Evolutionary conservation across 2,797 vertebrate genomes (phyloP), one percentile per base, ranked within the genome.

Genomic region (Mus caroli): DNA sequence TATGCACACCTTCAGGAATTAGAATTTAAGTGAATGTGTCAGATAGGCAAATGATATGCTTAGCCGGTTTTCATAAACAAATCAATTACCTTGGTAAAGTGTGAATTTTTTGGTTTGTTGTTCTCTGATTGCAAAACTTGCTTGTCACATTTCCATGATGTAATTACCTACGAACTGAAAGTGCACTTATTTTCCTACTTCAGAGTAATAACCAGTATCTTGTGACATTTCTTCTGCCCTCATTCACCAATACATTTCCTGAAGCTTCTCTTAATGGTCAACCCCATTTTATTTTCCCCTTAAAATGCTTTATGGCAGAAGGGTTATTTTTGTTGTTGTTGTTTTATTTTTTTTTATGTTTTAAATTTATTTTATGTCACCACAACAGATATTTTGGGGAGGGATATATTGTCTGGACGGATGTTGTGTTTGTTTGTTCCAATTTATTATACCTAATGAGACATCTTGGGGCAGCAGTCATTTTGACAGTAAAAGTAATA

Each of bases 401-500:
- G 46, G 34, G 77, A 75, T 34, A 24, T 28, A 24, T 40, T 71
- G 26, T 95, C 80, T 97, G 83, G 83, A 97, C 73, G 97, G 93
- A 96, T 95, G 60, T 90, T 97, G 96, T 93, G 90, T 96, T 97
- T 94, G 97, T 96, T 98, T 92, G 77, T 96, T 98, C 97, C 98
- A 98, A 98, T 98, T 98, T 98, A 97, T 98, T 97, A 95, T 91
- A 96, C 98, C 97, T 99, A 98, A 98, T 98, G 98, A 98, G 97
- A 98, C 98, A 98, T 94, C 92, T 98, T 98, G 97, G 98, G 97
- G 92, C 84, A 97, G 89, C 94, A 98, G 96, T 97, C 96, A 92
- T 64, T 90, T 96, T 99, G 98, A 98, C 98, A 98, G 98, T 97
- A 98, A 98, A 99, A 99, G 93, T 98, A 99, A 99, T 99, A 98